Evolutionary conservation across 2,888 invertebrate species (phyloP).

Genomic region (Drosophila nr. medialis): DNA sequence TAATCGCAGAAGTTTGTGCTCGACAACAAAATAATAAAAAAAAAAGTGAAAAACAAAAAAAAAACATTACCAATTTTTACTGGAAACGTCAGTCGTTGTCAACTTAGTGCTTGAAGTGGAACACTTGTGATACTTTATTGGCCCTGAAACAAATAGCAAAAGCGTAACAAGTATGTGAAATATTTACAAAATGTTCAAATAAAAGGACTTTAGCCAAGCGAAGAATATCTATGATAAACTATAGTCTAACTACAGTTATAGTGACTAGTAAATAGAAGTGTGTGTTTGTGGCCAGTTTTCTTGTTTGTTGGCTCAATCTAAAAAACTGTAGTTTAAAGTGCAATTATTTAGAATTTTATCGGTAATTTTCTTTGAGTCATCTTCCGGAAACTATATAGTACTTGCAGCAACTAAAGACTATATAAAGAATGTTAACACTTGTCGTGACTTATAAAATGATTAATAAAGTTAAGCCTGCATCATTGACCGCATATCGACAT

Average conservation of each 20-base stretch:
- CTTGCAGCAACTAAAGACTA: background rate
- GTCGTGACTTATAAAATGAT: conserved; percentile 31
- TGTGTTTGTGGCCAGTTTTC: background rate
- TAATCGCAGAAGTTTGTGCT: conserved; percentile 16
- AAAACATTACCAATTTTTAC: conserved; percentile 26
- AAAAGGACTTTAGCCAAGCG: background rate
- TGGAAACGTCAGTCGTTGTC: conserved; percentile 9
- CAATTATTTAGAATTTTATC: background rate
- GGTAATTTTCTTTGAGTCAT: background rate
- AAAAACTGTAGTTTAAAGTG: background rate
- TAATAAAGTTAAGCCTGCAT: conserved; percentile 3
- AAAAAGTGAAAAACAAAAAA: background rate
- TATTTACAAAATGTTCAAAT: background rate
- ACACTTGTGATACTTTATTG: conserved; percentile 17
- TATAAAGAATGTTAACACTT: background rate
- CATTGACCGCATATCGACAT: too few relatives aligned
- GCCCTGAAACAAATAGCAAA: conserved; percentile 5
- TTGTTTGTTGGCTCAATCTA: too few relatives aligned
- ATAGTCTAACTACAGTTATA: too few relatives aligned
- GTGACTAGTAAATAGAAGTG: background rate
- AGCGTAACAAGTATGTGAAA: conserved; percentile 42
- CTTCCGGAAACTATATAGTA: background rate
- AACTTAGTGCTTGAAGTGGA: conserved; percentile 39
- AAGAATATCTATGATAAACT: background rate
- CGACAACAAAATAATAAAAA: background rate